Conservation (phyloP, 2,113 vertebrate species). For the Pheucticus melanocephalus region DNA sequence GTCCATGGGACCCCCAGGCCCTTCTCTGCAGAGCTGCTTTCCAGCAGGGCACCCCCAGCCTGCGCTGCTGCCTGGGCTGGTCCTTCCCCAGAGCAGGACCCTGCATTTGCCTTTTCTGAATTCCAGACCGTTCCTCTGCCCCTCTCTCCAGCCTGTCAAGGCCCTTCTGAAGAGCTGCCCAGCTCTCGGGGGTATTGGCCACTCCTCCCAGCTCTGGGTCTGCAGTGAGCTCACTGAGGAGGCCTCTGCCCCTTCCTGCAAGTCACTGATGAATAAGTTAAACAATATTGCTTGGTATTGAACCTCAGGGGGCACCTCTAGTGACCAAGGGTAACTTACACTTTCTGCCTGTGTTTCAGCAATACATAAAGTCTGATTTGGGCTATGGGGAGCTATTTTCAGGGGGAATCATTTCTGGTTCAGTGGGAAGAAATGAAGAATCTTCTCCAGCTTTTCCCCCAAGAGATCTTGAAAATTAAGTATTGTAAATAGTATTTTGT, state of each 20-base stretch:
- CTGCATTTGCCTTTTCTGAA: background rate
- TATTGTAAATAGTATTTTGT: background rate
- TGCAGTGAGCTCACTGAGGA: background rate
- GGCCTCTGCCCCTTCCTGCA: background rate
- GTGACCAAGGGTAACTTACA: background rate
- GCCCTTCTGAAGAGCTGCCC: background rate
- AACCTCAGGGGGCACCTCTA: background rate
- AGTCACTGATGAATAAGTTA: rapidly evolving
- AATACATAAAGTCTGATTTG: background rate
- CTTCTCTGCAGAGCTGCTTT: background rate
- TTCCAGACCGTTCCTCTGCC: background rate
- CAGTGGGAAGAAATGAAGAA: background rate
- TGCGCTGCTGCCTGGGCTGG: background rate
- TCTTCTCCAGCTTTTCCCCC: background rate
- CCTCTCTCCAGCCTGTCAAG: background rate
- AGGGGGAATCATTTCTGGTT: rapidly evolving
- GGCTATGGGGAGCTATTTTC: background rate
- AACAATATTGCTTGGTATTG: background rate
- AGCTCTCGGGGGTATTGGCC: background rate
- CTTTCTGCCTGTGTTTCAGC: background rate
- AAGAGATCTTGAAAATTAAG: background rate
- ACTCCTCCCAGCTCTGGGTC: background rate
- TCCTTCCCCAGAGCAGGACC: background rate
- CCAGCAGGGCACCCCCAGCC: background rate
- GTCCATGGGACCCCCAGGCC: background rate